Base-by-base conservation (phyloP, 2,797 vertebrate species). In the Tragopan temminckii region DNA sequence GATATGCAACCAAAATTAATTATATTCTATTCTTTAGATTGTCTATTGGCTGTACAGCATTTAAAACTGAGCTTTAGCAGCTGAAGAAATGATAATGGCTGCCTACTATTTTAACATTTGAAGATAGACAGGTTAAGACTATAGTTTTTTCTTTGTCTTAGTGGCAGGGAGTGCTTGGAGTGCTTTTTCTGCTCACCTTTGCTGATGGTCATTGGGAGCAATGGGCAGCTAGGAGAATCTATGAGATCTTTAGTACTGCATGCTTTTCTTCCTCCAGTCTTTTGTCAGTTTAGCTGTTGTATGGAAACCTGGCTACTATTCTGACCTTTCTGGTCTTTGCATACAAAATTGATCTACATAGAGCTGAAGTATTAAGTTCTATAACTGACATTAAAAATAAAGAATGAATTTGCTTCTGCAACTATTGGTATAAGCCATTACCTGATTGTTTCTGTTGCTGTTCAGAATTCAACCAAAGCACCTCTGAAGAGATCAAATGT, bases 401-500 rank as follows among this genome's bases (percentile, higher is more conserved):
- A 76, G n/a, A 12, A 24, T 53, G 24, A 11, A 4, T 77, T 80
- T 66, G 7, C 8, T 6, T 72, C 11, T 66, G 48, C 5, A 24
- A 0, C 64, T 66, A 11, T 24, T 24, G 80, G 5, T 21, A 1
- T 40, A 83, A 89, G 5, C 13, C 1, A 11, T 58, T 91, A 16
- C 5, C 11, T 48, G 7, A 3, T 21, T 12, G 17, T 67, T 17
- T 13, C 23, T 85, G 5, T 27, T 93, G 4, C 89, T 95, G 31
- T 92, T 18, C 92, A 99, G 99, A 99, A 99, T 97, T 99, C 99
- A 76, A 99, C 99, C 80, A 99, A 99, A 98, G 99, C 98, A 3
- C 99, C 99, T n/a, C 98, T 99, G 95, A 99, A 99, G 96, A 99
- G 99, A 89, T 99, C 99, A 3, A 99, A 99, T 3, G 99, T 99